Evolutionary conservation across 2,888 invertebrate species (phyloP).

Genomic region (Pardosa pseudoannulata): DNA sequence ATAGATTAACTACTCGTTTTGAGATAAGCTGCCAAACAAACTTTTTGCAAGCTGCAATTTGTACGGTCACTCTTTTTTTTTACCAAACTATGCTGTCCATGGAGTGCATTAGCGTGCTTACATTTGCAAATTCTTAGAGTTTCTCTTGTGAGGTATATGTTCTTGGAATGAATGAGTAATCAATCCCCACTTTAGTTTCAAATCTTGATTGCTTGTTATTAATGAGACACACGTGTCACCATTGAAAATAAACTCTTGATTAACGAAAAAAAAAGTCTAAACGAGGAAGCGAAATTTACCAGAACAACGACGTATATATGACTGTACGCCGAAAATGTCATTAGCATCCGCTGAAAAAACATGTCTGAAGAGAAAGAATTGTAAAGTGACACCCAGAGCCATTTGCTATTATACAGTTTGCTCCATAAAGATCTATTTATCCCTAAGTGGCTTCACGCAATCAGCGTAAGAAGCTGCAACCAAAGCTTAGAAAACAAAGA

Average conservation of each 20-base stretch:
- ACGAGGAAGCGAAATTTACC: conserved; percentile 3
- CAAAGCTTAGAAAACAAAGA: conserved; percentile 35
- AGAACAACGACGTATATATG: conserved; percentile 17
- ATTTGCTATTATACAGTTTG: conserved; percentile 39
- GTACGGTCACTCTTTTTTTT: no score
- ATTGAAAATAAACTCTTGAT: conserved; percentile 11
- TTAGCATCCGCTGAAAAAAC: conserved; percentile 37
- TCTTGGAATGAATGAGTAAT: no score
- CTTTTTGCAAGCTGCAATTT: no score
- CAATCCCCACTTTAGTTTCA: not conserved
- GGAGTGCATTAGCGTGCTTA: no score
- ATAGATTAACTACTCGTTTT: no score
- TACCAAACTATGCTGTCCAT: no score
- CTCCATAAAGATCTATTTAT: conserved; percentile 58
- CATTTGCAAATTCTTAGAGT: no score
- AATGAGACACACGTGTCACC: conserved; percentile 43
- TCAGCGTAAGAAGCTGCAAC: conserved; percentile 26
- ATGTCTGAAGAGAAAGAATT: conserved; percentile 22
- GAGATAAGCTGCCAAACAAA: no score
- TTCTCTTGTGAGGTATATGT: no score
- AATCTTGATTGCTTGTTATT: conserved; percentile 36
- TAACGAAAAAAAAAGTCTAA: conserved; percentile 19
- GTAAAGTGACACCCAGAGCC: conserved; percentile 36
- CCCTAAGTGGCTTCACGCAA: conserved; percentile 42
- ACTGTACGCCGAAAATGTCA: conserved; percentile 19